Evolutionary conservation across 1,140 invertebrate genomes (phyloP).

Genomic region (Sycophila sp.): DNA sequence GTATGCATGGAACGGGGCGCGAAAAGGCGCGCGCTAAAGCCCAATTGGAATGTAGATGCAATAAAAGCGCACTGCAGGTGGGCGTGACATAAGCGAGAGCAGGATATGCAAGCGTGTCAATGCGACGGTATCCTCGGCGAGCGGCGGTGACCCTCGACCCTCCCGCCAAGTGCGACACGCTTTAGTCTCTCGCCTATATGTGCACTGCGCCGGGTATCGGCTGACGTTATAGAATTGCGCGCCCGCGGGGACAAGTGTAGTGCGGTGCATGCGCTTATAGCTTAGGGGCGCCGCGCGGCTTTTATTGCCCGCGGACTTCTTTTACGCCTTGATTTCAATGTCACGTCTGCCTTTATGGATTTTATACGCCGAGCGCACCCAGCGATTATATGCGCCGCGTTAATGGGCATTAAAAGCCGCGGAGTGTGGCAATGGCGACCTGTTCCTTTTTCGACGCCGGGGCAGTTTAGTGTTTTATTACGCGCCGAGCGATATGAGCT

Average conservation of each 20-base stretch:
- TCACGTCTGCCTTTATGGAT: not conserved
- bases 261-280: no score
- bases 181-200: no score
- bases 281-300: no score
- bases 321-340: not conserved
- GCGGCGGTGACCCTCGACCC: not conserved
- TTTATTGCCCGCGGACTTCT: not conserved
- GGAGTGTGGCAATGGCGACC: no score
- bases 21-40: not conserved
- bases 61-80: not conserved
- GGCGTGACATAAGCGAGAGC: not conserved
- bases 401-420: no score
- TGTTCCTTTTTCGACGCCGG: not conserved
- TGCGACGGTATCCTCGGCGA: not conserved
- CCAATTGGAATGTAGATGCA: slow-evolving; percentile 11
- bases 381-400: no score
- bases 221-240: not conserved
- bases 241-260: no score
- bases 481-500: not conserved
- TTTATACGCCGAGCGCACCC: no score
- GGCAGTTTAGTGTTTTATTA: not conserved
- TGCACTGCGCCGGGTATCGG: no score
- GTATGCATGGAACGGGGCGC: no score
- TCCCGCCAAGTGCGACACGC: no score
- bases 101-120: slow-evolving; percentile 29